phyloP scores from a whole-genome alignment of 2,113 vertebrate species.

The Megalops atlanticus region DNA sequence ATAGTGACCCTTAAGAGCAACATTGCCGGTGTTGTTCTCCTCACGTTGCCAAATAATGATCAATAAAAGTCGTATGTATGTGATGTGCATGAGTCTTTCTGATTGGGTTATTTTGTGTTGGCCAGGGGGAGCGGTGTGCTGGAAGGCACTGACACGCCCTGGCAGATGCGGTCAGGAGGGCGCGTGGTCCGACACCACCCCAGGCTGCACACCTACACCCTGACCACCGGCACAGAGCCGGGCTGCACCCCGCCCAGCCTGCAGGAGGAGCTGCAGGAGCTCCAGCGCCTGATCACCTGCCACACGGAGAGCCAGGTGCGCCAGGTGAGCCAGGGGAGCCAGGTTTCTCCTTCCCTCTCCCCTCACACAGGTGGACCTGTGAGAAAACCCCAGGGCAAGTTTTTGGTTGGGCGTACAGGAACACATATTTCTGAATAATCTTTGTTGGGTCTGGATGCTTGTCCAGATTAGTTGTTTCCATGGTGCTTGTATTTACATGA shows the following conservation, averaged over 20 bases:
- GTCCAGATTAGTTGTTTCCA: too few relatives aligned
- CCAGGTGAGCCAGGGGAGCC: conserved; percentile 45
- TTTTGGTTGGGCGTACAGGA: not conserved
- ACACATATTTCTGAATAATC: not conserved
- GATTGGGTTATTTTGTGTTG: conserved; percentile 36
- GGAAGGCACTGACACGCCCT: conserved; percentile 65
- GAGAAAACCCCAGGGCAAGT: not conserved
- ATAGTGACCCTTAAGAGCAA: not conserved
- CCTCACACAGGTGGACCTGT: not conserved
- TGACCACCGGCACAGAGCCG: conserved; percentile 59
- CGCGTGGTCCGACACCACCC: conserved; percentile 76
- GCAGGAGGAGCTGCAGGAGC: conserved; percentile 65
- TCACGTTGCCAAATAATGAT: not conserved
- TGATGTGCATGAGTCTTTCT: conserved; percentile 43
- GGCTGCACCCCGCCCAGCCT: conserved; percentile 43
- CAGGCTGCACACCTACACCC: conserved; percentile 71
- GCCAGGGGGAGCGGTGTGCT: conserved; percentile 62
- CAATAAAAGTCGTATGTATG: not conserved
- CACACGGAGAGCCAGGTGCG: conserved; percentile 49
- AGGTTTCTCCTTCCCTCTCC: not conserved
- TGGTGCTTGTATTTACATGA: too few relatives aligned
- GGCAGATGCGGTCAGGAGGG: conserved; percentile 66
- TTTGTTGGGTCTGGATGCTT: too few relatives aligned
- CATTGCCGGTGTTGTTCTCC: not conserved
- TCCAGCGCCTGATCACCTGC: conserved; percentile 52